Base-by-base conservation (phyloP, 35 echinoderm and acorn worm species). In the Lytechinus pictus region DNA sequence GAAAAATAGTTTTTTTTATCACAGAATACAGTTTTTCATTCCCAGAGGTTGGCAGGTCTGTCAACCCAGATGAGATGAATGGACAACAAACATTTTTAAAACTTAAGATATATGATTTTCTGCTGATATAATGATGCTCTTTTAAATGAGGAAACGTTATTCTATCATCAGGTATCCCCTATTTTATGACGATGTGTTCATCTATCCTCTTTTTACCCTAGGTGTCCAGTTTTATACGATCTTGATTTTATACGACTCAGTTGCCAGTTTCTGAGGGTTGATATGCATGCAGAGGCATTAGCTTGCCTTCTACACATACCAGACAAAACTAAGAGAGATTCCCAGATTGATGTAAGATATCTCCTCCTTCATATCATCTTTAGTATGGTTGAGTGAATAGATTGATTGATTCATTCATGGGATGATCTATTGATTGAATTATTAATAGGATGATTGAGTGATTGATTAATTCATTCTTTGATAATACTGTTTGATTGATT, bases 271-370 rank as follows among this genome's bases (percentile, higher is more conserved):
- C 10, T 52, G 13, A 91, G 91, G n/a, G 52, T 98, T 6, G 97
- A 97, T 55, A 98, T 98, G 97, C 94, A 95, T 52, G 96, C 97
- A n/a, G 96, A 97, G 52, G 97, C 96, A 27, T 54, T 98, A 86
- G 96, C 95, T 52, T 98, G 97, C 89, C 96, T 98, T 8, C 93
- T 98, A 52, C 95, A 98, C 54, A 95, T 98, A 10, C 92, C 95
- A 54, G 94, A 95, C 19, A 94, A 86, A 57, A 92, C 94, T 19
- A 96, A 97, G 79, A 92, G 93, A 94, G 89, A 96, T 52, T 27
- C 92, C 54, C 61, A 96, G 53, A 95, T 97, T 56, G 58, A 97
- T 94, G 97, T 97, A 95, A 89, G 66, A 5, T 4, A 89, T 27
- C 54, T 90, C 52, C 52, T 33, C 4, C 27, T 90, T 54, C 13